These are phyloP conservation scores for Paedocypris micromegethes DNA, from an alignment of 2,797 vertebrate genomes.

Conservation along the genomic window DNA sequence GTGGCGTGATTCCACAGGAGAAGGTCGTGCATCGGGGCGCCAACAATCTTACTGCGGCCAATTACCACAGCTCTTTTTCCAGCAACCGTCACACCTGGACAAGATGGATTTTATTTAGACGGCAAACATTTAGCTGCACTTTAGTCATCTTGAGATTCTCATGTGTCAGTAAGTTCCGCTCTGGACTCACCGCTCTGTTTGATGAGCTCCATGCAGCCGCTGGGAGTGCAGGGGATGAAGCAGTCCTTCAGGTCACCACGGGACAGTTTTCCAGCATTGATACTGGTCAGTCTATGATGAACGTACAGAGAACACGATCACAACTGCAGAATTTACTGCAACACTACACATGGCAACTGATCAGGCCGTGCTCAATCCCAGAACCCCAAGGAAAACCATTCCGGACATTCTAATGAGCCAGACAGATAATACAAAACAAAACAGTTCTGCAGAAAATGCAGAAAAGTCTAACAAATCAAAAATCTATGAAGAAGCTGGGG, in stretches of 20 bases:
- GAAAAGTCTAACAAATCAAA: no score
- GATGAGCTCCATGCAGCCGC: constrained; percentile 96
- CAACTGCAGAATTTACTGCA: no score
- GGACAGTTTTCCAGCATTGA: constrained; percentile 91
- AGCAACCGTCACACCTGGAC: constrained; percentile 78
- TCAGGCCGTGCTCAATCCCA: no score
- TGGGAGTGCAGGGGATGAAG: constrained; percentile 95
- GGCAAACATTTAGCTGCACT: neutral
- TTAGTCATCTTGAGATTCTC: neutral
- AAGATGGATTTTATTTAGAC: constrained; percentile 12
- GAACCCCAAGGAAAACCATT: no score
- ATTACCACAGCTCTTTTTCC: constrained; percentile 90
- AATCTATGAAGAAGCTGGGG: no score
- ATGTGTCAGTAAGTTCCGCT: neutral
- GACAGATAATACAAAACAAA: no score
- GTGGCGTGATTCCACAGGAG: constrained; percentile 95
- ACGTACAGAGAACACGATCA: neutral
- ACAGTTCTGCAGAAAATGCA: no score
- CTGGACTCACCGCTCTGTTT: constrained; percentile 76
- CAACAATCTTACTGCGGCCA: constrained; percentile 96
- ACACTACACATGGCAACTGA: no score
- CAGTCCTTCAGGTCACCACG: constrained; percentile 89
- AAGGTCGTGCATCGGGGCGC: constrained; percentile 94
- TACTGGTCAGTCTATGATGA: constrained; percentile 78
- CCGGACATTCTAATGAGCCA: no score